Evolutionary conservation across 64 coral and sea anemone species (phyloP).

Genomic region (Anthopleura sola): DNA sequence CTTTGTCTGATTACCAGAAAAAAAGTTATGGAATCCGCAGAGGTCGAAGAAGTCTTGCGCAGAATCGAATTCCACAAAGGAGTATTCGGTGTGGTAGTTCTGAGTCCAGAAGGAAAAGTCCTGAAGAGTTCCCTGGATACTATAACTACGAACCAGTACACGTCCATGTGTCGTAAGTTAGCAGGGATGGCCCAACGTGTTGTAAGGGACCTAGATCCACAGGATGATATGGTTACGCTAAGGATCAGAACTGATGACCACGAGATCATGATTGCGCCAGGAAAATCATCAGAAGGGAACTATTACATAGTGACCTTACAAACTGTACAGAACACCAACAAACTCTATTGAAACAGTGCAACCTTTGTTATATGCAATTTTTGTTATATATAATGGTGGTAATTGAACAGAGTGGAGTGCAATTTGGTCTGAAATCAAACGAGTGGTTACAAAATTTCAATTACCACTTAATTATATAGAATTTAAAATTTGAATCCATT

Average conservation of each 20-base stretch:
- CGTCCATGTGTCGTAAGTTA: constrained; percentile 29
- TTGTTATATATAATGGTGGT: no score
- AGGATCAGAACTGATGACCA: constrained; percentile 62
- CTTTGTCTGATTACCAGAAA: neutral
- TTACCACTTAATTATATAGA: no score
- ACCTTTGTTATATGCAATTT: no score
- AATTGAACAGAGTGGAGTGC: no score
- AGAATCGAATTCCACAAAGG: constrained; percentile 68
- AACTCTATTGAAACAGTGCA: neutral
- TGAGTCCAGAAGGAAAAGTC: constrained; percentile 64
- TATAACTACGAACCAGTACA: constrained; percentile 68
- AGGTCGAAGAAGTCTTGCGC: constrained; percentile 62
- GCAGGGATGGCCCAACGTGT: constrained; percentile 48
- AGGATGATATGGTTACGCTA: constrained; percentile 67
- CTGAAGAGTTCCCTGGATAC: constrained; percentile 70
- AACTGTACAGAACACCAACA: neutral
- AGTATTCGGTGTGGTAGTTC: constrained; percentile 62
- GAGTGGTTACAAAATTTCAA: no score
- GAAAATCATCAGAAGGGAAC: neutral
- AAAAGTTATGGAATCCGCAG: neutral
- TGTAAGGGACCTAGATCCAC: constrained; percentile 72
- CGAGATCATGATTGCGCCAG: constrained; percentile 79
- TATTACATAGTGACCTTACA: constrained; percentile 12
- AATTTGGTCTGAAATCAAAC: no score
- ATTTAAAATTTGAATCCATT: no score